These are phyloP conservation scores for Meloidogyne exigua DNA, from an alignment of 1,140 invertebrate genomes.

Conservation along the genomic window DNA sequence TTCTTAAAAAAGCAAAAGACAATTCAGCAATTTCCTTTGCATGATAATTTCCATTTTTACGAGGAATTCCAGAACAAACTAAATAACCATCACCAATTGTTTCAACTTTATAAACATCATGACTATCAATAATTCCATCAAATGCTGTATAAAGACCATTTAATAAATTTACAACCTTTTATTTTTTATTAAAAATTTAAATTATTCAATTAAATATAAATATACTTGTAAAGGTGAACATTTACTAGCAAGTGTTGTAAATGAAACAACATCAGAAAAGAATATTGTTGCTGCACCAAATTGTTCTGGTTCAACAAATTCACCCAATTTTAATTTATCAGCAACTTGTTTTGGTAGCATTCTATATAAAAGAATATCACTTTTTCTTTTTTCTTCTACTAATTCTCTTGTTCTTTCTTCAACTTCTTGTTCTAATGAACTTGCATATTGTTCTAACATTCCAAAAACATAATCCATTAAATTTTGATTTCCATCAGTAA, in stretches of 20 bases:
- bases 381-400: slow-evolving; percentile 92
- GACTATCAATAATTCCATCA: slow-evolving; percentile 81
- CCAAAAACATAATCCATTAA: slow-evolving; percentile 82
- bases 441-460: slow-evolving; percentile 82
- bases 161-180: slow-evolving; percentile 85
- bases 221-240: slow-evolving; percentile 81
- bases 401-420: slow-evolving; percentile 87
- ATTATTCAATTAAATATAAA: slow-evolving; percentile 69
- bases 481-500: slow-evolving; percentile 71
- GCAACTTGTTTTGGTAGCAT: slow-evolving; percentile 80
- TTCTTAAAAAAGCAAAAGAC: slow-evolving; percentile 35
- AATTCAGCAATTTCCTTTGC: slow-evolving; percentile 79
- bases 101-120: slow-evolving; percentile 80
- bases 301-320: slow-evolving; percentile 86
- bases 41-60: slow-evolving; percentile 82
- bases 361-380: slow-evolving; percentile 79
- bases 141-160: slow-evolving; percentile 93
- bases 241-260: slow-evolving; percentile 90
- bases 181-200: slow-evolving; percentile 63
- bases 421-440: slow-evolving; percentile 79
- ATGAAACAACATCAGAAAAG: slow-evolving; percentile 97
- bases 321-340: slow-evolving; percentile 75
- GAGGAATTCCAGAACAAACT: slow-evolving; percentile 72
- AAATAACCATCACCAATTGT: slow-evolving; percentile 96
- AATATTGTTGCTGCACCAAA: slow-evolving; percentile 91